These are phyloP conservation scores for Trogon surrucura DNA, from an alignment of 2,113 vertebrate genomes.

Conservation along the genomic window DNA sequence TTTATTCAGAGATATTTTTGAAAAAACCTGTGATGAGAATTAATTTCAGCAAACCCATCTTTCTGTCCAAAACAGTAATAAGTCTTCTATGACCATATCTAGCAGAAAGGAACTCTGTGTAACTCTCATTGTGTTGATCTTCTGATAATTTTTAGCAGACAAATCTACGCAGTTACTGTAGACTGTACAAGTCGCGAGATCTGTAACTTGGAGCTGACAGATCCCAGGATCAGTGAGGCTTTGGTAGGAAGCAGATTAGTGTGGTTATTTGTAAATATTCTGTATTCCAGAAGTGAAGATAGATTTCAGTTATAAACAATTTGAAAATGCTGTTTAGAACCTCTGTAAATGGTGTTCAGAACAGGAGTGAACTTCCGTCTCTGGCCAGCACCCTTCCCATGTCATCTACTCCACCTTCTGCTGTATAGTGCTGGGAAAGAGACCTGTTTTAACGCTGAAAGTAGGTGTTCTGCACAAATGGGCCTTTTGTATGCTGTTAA, in stretches of 20 bases:
- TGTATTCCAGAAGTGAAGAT: background rate
- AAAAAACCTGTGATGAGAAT: background rate
- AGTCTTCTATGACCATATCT: background rate
- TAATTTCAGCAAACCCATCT: background rate
- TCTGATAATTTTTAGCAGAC: background rate
- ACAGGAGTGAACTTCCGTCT: background rate
- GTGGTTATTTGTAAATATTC: background rate
- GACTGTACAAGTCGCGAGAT: background rate
- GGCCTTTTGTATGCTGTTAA: background rate
- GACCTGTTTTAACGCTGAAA: background rate
- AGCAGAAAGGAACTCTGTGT: background rate
- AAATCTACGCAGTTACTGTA: background rate
- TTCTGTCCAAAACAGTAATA: background rate
- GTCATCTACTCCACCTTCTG: background rate
- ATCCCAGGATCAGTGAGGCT: background rate
- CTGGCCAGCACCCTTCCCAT: background rate
- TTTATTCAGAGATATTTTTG: background rate
- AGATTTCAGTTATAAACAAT: background rate
- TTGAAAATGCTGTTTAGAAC: background rate
- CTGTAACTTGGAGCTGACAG: background rate
- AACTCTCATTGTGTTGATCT: background rate
- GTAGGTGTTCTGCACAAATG: background rate
- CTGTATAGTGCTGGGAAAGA: background rate
- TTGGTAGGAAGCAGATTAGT: background rate
- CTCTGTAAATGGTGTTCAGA: background rate